Conservation (phyloP, 2,888 invertebrate genomes). For the Selenia dentaria region DNA sequence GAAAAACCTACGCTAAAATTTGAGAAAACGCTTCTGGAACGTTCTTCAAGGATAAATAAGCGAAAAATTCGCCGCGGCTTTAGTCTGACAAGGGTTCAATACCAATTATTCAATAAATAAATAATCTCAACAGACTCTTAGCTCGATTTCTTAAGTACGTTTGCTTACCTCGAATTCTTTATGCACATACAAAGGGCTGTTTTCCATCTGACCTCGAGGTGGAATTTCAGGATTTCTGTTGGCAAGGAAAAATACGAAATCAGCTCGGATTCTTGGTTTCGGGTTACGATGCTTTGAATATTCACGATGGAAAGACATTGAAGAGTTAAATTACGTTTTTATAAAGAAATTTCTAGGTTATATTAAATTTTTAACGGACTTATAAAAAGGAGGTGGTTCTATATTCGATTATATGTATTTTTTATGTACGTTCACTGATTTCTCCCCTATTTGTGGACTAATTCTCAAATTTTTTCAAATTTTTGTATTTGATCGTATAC, state of each 20-base stretch:
- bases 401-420: too few species aligned
- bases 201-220: slow-evolving; percentile 71
- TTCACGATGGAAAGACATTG: background rate
- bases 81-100: background rate
- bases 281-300: slow-evolving; percentile 11
- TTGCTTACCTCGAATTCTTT: slow-evolving; percentile 80
- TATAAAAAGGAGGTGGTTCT: too few species aligned
- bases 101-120: slow-evolving; percentile 11
- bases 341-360: background rate
- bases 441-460: too few species aligned
- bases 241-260: slow-evolving; percentile 37
- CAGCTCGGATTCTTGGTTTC: slow-evolving; percentile 8
- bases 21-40: too few species aligned
- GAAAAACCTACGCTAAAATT: background rate
- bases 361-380: too few species aligned
- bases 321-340: background rate
- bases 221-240: slow-evolving; percentile 57
- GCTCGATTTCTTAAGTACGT: slow-evolving; percentile 72
- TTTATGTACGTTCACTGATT: too few species aligned
- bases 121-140: slow-evolving; percentile 38
- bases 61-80: too few species aligned
- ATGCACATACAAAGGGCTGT: slow-evolving; percentile 83
- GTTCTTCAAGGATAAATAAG: too few species aligned
- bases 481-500: too few species aligned
- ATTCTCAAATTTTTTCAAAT: too few species aligned